These are phyloP conservation scores for Monarcha castaneiventris DNA, from an alignment of 2,113 vertebrate genomes.

Conservation along the genomic window DNA sequence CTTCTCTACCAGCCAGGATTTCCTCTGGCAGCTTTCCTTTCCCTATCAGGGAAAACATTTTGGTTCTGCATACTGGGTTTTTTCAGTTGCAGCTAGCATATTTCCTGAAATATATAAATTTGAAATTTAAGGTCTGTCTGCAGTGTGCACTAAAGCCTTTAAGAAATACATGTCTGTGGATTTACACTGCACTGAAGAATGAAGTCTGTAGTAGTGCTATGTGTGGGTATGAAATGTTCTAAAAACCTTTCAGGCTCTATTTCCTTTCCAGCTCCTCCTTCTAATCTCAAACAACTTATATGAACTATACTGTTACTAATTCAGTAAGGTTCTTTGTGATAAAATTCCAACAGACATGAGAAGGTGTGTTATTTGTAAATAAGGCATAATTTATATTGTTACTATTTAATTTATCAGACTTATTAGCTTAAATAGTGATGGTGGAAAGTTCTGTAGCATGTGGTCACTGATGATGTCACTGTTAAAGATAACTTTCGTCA, in stretches of 20 bases:
- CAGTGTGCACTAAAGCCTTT: not conserved
- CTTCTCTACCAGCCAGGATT: not conserved
- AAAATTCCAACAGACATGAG: not conserved
- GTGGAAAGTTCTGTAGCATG: not conserved
- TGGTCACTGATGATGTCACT: not conserved
- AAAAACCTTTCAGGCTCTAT: not conserved
- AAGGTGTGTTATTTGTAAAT: not conserved
- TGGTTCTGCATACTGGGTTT: not conserved
- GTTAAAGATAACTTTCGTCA: not conserved
- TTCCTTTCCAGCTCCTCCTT: not conserved
- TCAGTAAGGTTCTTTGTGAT: not conserved
- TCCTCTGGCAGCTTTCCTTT: not conserved
- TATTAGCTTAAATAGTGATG: not conserved
- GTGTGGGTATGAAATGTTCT: not conserved
- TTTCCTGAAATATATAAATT: not conserved
- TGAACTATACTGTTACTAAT: not conserved
- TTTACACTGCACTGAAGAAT: not conserved
- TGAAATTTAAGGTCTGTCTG: not conserved
- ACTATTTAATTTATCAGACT: not conserved
- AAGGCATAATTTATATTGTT: not conserved
- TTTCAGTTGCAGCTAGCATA: not conserved
- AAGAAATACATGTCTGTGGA: not conserved
- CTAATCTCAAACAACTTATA: not conserved
- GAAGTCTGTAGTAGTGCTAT: not conserved
- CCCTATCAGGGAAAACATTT: not conserved